Evolutionary conservation across 2,888 invertebrate species (phyloP), one percentile per base, ranked within the genome.

Genomic region (Prosapia bicincta): DNA sequence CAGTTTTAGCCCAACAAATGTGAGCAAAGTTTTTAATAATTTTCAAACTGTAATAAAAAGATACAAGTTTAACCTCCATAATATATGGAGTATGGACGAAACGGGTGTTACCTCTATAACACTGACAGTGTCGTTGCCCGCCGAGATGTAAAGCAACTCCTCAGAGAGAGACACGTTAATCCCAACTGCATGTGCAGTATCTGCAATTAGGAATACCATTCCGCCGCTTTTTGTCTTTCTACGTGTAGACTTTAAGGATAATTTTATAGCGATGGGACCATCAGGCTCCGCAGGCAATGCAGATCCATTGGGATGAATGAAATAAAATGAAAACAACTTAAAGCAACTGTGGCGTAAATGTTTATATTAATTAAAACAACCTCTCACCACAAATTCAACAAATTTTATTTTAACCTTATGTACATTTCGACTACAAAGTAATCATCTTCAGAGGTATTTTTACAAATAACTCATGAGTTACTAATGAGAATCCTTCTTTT

Each of bases 251-350:
- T 81, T 75, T 69, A 76, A 78, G 68, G 68, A 69, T 10, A 80
- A 82, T 75, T 83, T 84, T 77, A 75, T 83, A 20, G 78, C 78
- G 1, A 80, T 80, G 69, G 82, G 80, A n/a, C 82, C 83, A 32
- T 26, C 76, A 65, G 82, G 82, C n/a, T 78, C 76, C 71, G 38
- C 69, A 26, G 82, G 82, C 38, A 72, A 54, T 26, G 78, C 78
- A 15, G 81, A 82, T 79, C 71, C 75, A n/a, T 80, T 79, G 32
- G 80, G 82, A 38, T 80, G 83, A 83, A 83, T n/a, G n/a, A n/a
- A n/a, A n/a, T n/a, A n/a, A n/a, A n/a, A n/a, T n/a, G n/a, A n/a
- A n/a, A n/a, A n/a, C n/a, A n/a, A n/a, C n/a, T n/a, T n/a, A n/a
- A n/a, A n/a, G n/a, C n/a, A n/a, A n/a, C n/a, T n/a, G n/a, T n/a